Evolutionary conservation across 2,113 vertebrate genomes (phyloP).

Genomic region (Castor canadensis): DNA sequence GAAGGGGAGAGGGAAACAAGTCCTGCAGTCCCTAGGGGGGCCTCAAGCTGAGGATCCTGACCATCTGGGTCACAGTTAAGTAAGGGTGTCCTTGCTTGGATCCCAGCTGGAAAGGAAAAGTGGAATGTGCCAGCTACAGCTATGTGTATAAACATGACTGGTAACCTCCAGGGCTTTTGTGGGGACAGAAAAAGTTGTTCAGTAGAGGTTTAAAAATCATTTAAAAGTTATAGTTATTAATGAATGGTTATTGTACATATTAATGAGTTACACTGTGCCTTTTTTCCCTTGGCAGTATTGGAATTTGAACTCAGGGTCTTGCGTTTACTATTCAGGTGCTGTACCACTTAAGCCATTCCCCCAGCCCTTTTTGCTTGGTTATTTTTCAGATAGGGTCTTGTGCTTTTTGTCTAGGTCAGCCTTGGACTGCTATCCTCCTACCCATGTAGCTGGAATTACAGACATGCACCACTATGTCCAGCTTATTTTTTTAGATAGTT

Average conservation of each 20-base stretch:
- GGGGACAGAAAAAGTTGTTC: background rate
- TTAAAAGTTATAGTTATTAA: background rate
- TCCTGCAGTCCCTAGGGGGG: background rate
- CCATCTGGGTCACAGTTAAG: background rate
- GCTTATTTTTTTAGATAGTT: too few species aligned
- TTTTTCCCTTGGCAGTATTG: too few species aligned
- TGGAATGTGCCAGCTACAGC: background rate
- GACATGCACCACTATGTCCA: too few species aligned
- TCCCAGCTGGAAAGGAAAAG: background rate
- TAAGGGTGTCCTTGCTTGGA: background rate
- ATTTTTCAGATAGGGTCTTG: too few species aligned
- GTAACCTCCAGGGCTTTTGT: background rate
- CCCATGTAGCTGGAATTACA: too few species aligned
- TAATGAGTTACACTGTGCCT: background rate
- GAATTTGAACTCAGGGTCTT: too few species aligned
- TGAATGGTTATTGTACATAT: background rate
- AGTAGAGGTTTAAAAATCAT: background rate
- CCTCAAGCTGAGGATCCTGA: too few species aligned
- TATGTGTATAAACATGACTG: background rate
- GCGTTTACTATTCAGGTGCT: too few species aligned
- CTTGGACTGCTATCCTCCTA: too few species aligned
- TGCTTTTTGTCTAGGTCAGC: too few species aligned
- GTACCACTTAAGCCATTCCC: too few species aligned
- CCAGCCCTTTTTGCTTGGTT: too few species aligned
- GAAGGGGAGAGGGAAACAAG: rapidly evolving